A percentile compares a stretch with the other conserved stretches of the same genome.
These are phyloP conservation scores for Marasmarcha lunaedactyla DNA, from an alignment of 2,888 invertebrate species.

Conservation along the genomic window DNA sequence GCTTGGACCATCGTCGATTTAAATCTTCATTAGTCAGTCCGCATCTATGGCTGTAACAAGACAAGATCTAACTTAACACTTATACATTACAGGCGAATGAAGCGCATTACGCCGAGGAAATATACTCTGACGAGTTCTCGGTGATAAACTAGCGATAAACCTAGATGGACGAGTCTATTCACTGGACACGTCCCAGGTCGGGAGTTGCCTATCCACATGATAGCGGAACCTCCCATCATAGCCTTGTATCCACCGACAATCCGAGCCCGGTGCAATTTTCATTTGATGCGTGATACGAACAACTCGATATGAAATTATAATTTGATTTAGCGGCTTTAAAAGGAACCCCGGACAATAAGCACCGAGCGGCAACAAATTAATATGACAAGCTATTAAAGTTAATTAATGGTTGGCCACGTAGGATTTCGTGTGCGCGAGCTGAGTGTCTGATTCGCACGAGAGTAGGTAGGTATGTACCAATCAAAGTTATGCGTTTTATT, in stretches of 20 bases:
- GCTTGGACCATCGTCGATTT: constrained; percentile 86
- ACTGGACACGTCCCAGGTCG: constrained; percentile 28
- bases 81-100: constrained; percentile 3
- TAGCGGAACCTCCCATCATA: constrained; percentile 17
- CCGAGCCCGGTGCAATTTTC: not conserved
- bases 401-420: constrained; percentile 47
- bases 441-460: not conserved
- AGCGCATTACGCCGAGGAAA: constrained; percentile 38
- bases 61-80: constrained; percentile 33
- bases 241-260: not conserved
- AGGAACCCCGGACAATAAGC: constrained; percentile 29
- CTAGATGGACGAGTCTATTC: constrained; percentile 28
- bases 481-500: no score
- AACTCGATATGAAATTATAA: constrained; percentile 23
- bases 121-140: constrained; percentile 29
- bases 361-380: constrained; percentile 30
- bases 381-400: constrained; percentile 46
- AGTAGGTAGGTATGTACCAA: no score
- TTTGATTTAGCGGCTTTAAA: constrained; percentile 13
- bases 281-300: constrained; percentile 30
- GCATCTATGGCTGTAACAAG: constrained; percentile 80
- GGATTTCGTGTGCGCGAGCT: constrained; percentile 20
- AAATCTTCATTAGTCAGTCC: constrained; percentile 87
- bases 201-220: constrained; percentile 25
- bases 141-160: constrained; percentile 22